Base-by-base conservation (phyloP, 2,888 invertebrate genomes). In the Dendrolimus houi region DNA sequence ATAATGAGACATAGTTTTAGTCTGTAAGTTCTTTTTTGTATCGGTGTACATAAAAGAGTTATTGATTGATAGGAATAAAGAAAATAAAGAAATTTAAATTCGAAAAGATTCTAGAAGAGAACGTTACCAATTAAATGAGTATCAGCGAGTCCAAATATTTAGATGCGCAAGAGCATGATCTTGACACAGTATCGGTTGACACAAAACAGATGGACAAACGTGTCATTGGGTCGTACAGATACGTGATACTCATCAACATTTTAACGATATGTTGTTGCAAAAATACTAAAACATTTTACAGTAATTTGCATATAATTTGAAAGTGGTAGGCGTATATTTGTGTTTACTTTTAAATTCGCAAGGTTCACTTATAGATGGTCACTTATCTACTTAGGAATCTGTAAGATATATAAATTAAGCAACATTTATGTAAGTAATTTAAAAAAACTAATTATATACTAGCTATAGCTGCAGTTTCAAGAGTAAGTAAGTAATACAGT, bases 141-240 rank as follows among this genome's bases (percentile, higher is more conserved):
- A 29, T 47, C 12, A 47, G 47, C 47, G 47, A 9, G 47, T 12
- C n/a, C 66, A 73, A 67, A 68, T 66, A 64, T 74, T 72, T 61
- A 62, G 68, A 68, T 67, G 68, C 64, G 68, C 71, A 69, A 67
- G 67, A 70, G 69, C 69, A 68, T 72, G 80, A 69, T 80, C 80
- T 81, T 82, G 81, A 81, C 82, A 81, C 69, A 66, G 68, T 71
- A 62, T 56, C 52, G 57, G 58, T 47, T 47, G 47, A 68, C 65
- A 70, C 66, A 63, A 61, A 62, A 60, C 66, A 59, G 65, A 59
- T 65, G 62, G 61, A 56, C 60, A 65, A 69, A 75, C 69, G 76
- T 79, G 80, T 75, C 72, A 79, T 72, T 79, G 71, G 75, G 72
- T 63, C 75, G 65, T 53, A 58, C 55, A 59, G 64, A 68, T 67